A percentile compares a stretch with the other conserved stretches of the same genome.
Evolutionary conservation across 2,113 vertebrate genomes (phyloP).

Genomic region (Hymenochirus boettgeri): DNA sequence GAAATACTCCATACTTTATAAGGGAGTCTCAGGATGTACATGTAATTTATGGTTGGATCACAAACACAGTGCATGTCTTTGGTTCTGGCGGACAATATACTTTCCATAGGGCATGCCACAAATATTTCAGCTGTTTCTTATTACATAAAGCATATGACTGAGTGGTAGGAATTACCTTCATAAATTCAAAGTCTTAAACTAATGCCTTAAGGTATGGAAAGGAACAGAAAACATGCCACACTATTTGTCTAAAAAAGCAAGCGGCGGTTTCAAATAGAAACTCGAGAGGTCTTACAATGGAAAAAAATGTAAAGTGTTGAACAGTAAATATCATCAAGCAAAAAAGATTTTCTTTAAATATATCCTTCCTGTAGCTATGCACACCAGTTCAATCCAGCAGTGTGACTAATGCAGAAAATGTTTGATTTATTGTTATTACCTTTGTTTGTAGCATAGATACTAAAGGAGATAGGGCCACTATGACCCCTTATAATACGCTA

Average conservation of each 20-base stretch:
- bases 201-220: constrained; percentile 32
- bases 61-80: constrained; percentile 10
- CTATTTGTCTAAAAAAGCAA: constrained; percentile 26
- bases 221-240: constrained; percentile 36
- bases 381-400: neutral
- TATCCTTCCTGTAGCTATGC: neutral
- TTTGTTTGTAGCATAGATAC: neutral
- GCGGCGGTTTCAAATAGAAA: constrained; percentile 11
- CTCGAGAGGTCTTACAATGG: neutral
- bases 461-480: neutral
- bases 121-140: constrained; percentile 37
- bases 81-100: constrained; percentile 21
- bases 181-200: constrained; percentile 38
- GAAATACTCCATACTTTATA: too few relatives aligned
- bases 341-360: neutral
- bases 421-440: neutral
- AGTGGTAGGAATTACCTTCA: constrained; percentile 37
- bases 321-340: neutral
- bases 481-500: too few relatives aligned
- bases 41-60: too few relatives aligned
- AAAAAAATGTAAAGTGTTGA: neutral
- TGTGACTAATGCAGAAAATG: neutral
- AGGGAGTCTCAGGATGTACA: too few relatives aligned
- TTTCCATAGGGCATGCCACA: constrained; percentile 39
- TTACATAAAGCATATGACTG: constrained; percentile 32